These are phyloP conservation scores for Eurystomus glaucurus DNA, from an alignment of 2,797 vertebrate genomes.

Conservation along the genomic window DNA sequence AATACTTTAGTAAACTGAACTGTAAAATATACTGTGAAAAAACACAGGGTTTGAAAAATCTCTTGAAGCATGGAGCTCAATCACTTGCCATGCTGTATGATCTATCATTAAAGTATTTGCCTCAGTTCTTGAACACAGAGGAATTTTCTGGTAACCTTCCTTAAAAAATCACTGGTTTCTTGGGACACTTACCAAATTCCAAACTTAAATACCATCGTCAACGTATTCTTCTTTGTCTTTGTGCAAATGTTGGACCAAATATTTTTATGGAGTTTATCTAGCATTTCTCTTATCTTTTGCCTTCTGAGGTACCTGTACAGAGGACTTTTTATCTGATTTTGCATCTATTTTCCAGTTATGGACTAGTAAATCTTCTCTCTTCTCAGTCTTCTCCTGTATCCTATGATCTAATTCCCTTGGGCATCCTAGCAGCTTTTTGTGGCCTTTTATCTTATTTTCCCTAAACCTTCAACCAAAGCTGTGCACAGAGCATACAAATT, in stretches of 20 bases:
- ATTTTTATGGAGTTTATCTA: not conserved
- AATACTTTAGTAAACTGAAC: not conserved
- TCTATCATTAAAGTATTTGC: not conserved
- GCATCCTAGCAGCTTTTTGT: fast-evolving
- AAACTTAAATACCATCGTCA: not conserved
- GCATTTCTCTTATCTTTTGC: not conserved
- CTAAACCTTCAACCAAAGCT: not conserved
- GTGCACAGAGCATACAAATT: not conserved
- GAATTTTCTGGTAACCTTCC: not conserved
- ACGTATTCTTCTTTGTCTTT: not conserved
- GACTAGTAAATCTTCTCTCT: not conserved
- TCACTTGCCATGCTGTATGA: not conserved
- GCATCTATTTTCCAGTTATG: not conserved
- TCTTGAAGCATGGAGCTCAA: not conserved
- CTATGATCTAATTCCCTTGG: not conserved
- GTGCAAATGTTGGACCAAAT: not conserved
- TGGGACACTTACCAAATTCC: not conserved
- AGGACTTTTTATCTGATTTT: not conserved
- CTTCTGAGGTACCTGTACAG: not conserved
- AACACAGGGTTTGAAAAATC: not conserved
- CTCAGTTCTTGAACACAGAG: not conserved
- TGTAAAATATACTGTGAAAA: not conserved
- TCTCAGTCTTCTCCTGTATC: not conserved
- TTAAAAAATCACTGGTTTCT: fast-evolving
- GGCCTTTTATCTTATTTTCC: not conserved